Evolutionary conservation across 2,113 vertebrate genomes (phyloP), one percentile per base, ranked within the genome.

Genomic region (Cephalophus harveyi): DNA sequence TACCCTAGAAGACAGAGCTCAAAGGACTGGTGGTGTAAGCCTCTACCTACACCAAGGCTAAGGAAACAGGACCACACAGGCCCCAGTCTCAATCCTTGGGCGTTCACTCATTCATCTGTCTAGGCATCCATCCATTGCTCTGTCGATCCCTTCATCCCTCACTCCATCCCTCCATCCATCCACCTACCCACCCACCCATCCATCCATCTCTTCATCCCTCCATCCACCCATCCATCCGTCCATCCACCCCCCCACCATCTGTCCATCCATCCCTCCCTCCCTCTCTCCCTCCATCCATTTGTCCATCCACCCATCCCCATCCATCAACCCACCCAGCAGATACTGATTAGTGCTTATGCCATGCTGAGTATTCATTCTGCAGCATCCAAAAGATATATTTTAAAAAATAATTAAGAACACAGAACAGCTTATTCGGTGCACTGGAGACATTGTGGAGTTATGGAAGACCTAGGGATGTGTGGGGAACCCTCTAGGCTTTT

Each of bases 401-500:
- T 2, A 0, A 59, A 59, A 59, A 59, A 27, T 64, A 84, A 67
- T 76, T 67, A 60, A 93, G 76, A 95, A n/a, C 52, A 25, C 50
- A 83, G 67, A 91, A 84, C 43, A 83, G 46, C 21, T 9, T 36
- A 25, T n/a, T 71, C 2, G 43, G 11, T 78, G 4, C 71, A 30
- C 23, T n/a, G 28, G 33, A 57, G 36, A 78, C n/a, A 7, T 46
- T 78, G 12, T 62, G n/a, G 67, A 43, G n/a, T 54, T 43, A 64
- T 30, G 33, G 43, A 46, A 50, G 48, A 64, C 25, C 6, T 36
- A 55, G 81, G 11, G 81, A 16, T n/a, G 36, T 55, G 3, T 9
- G 40, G 21, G 43, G 57, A 23, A 57, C 92, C 30, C 89, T 79
- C n/a, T 85, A 81, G 85, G 8, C 46, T 91, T 50, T 87, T 95